These are phyloP conservation scores for Subacronicta megacephala DNA, from an alignment of 2,888 invertebrate species.

Conservation along the genomic window DNA sequence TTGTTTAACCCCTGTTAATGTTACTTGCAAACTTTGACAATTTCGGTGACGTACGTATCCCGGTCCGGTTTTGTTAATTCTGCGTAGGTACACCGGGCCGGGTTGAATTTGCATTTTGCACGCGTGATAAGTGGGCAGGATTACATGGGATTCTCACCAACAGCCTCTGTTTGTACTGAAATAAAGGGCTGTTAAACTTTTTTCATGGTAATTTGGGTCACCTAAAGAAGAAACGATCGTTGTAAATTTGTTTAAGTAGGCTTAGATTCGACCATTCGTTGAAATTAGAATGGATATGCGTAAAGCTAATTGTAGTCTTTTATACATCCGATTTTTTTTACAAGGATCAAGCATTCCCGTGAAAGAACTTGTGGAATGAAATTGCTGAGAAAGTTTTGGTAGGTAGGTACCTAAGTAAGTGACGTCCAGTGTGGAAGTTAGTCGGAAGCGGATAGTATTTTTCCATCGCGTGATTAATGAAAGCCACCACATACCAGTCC, in stretches of 20 bases:
- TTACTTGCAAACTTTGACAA: constrained; percentile 84
- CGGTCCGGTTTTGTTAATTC: constrained; percentile 83
- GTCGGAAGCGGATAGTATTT: constrained; percentile 76
- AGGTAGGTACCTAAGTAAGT: constrained; percentile 50
- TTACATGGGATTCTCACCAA: constrained; percentile 87
- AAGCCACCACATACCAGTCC: constrained; percentile 79
- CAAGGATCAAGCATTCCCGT: constrained; percentile 24
- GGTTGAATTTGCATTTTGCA: constrained; percentile 89
- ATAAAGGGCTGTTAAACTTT: constrained; percentile 89
- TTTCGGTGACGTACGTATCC: constrained; percentile 79
- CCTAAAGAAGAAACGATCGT: constrained; percentile 84
- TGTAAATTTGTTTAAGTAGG: constrained; percentile 88
- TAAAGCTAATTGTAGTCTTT: constrained; percentile 63
- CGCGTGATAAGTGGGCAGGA: constrained; percentile 89
- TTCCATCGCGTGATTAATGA: constrained; percentile 85
- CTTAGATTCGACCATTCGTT: constrained; percentile 80
- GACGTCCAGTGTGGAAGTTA: constrained; percentile 67
- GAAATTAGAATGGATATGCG: constrained; percentile 75
- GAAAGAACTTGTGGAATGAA: constrained; percentile 34
- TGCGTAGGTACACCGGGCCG: constrained; percentile 78
- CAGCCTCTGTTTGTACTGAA: constrained; percentile 88
- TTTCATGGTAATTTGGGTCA: constrained; percentile 89
- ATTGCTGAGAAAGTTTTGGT: constrained; percentile 45
- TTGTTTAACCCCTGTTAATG: constrained; percentile 78
- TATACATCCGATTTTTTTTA: constrained; percentile 27